Percentiles rank a stretch among this genome's conserved stretches.
phyloP scores from a whole-genome alignment of 2,888 invertebrate species.

The Aphrophora alni region DNA sequence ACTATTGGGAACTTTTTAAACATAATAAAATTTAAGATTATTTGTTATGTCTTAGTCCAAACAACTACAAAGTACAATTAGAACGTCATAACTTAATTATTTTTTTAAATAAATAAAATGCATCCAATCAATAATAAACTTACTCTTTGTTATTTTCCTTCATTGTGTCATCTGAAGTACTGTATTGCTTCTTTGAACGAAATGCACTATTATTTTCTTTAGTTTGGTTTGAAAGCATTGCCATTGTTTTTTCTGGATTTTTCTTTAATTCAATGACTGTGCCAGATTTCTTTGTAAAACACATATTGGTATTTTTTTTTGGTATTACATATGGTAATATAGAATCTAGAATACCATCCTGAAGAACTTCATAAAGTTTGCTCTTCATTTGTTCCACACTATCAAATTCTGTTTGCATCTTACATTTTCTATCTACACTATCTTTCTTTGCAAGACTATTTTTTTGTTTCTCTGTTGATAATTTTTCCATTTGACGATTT shows the following conservation, averaged over 20 bases:
- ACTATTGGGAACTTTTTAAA: too few relatives aligned
- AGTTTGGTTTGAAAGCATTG: background rate
- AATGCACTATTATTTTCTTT: constrained; percentile 24
- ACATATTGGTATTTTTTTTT: constrained; percentile 50
- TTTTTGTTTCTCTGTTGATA: constrained; percentile 15
- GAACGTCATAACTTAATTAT: too few relatives aligned
- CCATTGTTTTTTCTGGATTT: constrained; percentile 19
- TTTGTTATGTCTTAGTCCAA: too few relatives aligned
- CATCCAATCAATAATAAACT: constrained; percentile 35
- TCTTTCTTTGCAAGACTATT: constrained; percentile 16
- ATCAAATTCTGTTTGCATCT: constrained; percentile 25
- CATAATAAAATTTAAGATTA: too few relatives aligned
- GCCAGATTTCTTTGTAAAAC: constrained; percentile 23
- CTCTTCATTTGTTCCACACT: constrained; percentile 53
- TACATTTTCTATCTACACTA: constrained; percentile 20
- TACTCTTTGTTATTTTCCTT: constrained; percentile 42
- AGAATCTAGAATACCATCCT: constrained; percentile 83
- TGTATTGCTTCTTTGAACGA: constrained; percentile 31
- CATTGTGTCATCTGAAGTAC: constrained; percentile 24
- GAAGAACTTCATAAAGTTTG: constrained; percentile 68
- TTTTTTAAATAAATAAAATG: too few relatives aligned
- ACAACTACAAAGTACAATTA: too few relatives aligned
- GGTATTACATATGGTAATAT: constrained; percentile 78
- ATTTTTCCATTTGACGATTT: constrained; percentile 13
- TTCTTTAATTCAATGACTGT: constrained; percentile 23